Percentiles rank a stretch among this genome's conserved stretches.
These are phyloP conservation scores for Tamias sibiricus DNA, from an alignment of 2,113 vertebrate genomes.

Conservation along the genomic window DNA sequence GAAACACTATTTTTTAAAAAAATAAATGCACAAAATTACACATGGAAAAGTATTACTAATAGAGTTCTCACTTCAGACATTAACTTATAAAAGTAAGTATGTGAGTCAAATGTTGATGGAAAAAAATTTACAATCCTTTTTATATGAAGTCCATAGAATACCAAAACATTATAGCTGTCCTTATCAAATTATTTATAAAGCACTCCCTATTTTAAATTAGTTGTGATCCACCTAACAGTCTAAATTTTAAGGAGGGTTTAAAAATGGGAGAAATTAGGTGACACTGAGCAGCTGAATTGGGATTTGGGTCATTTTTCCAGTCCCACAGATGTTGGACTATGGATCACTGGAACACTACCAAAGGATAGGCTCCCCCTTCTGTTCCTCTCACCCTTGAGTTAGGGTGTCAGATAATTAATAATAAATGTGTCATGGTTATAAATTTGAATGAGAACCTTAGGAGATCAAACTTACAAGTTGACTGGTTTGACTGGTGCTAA, in stretches of 20 bases:
- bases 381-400: not conserved
- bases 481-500: conserved; percentile 79
- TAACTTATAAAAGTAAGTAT: not conserved
- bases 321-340: not conserved
- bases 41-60: not conserved
- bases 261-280: not conserved
- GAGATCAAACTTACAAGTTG: conserved; percentile 84
- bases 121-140: not conserved
- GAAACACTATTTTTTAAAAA: not conserved
- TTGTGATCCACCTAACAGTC: too few species aligned
- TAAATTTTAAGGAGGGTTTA: not conserved
- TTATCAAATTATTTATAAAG: not conserved
- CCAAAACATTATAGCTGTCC: too few species aligned
- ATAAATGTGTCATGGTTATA: not conserved
- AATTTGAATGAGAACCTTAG: not conserved
- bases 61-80: not conserved
- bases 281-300: too few species aligned
- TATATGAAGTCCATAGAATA: not conserved
- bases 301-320: not conserved
- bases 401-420: not conserved
- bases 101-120: not conserved
- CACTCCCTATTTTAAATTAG: not conserved
- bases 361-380: too few species aligned
- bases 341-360: not conserved
- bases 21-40: not conserved